phyloP scores from a whole-genome alignment of 2,797 vertebrate genomes.

The Octomys mimax region DNA sequence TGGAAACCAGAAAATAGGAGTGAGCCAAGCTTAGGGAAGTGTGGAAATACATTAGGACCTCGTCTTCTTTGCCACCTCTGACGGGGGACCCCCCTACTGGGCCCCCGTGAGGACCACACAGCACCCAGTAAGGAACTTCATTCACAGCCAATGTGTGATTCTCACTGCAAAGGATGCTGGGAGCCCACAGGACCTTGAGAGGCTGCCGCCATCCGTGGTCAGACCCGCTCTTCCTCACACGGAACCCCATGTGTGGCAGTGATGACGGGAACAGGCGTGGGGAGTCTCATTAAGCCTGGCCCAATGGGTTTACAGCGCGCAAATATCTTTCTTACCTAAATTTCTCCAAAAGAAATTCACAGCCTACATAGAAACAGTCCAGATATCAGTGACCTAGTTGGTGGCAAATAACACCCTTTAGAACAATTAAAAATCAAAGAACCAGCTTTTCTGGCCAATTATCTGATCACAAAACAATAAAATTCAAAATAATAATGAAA shows the following conservation, averaged over 20 bases:
- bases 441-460: too few relatives aligned
- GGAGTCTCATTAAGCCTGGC: not conserved
- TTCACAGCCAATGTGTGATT: rapidly evolving
- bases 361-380: rapidly evolving
- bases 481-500: not conserved
- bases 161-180: not conserved
- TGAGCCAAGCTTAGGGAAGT: rapidly evolving
- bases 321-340: not conserved
- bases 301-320: not conserved
- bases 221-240: not conserved
- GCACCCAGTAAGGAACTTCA: rapidly evolving
- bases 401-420: not conserved
- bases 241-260: rapidly evolving
- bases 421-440: not conserved
- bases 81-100: rapidly evolving
- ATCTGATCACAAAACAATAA: not conserved
- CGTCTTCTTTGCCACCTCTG: rapidly evolving
- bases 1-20: rapidly evolving
- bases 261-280: rapidly evolving
- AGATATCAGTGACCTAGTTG: rapidly evolving
- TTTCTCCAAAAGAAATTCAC: not conserved
- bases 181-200: too few relatives aligned
- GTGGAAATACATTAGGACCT: not conserved
- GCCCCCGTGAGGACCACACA: not conserved
- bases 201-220: rapidly evolving